Conservation (phyloP, 1,140 invertebrate genomes). For the Leptopilina clavipes region DNA sequence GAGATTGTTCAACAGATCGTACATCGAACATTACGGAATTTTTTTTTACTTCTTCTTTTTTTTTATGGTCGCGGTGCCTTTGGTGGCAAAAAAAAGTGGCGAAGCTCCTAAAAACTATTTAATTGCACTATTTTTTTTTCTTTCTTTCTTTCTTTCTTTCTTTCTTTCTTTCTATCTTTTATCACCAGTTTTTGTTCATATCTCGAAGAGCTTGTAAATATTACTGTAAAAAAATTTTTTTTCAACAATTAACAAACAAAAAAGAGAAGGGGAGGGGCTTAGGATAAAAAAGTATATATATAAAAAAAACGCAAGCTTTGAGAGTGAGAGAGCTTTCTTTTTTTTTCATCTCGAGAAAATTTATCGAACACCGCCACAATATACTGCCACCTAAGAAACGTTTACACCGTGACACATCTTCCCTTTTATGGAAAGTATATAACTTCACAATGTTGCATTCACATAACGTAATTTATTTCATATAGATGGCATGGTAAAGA, state of each 20-base stretch:
- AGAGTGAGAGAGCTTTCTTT: not conserved
- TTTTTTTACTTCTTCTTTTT: not conserved
- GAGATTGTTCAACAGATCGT: slow-evolving; percentile 23
- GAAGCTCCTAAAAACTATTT: slow-evolving; percentile 12
- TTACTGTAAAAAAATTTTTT: no score
- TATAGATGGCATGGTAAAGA: slow-evolving; percentile 61
- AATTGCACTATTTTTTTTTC: slow-evolving; percentile 13
- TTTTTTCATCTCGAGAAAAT: not conserved
- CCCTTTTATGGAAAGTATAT: slow-evolving; percentile 16
- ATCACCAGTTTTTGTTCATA: no score
- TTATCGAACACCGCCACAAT: slow-evolving; percentile 25
- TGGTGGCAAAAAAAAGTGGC: slow-evolving; percentile 21
- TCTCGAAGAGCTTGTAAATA: no score
- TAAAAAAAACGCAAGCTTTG: no score
- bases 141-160: no score
- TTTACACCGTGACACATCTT: slow-evolving; percentile 4
- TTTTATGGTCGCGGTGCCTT: not conserved
- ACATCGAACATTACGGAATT: slow-evolving; percentile 14
- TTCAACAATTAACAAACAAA: no score
- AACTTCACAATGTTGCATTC: slow-evolving; percentile 28
- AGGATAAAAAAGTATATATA: no score
- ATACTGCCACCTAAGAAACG: slow-evolving; percentile 7
- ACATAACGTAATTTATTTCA: slow-evolving; percentile 61
- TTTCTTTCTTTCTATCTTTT: no score
- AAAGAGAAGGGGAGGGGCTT: no score